A percentile compares a stretch with the other conserved stretches of the same genome.
These are phyloP conservation scores for Ophonus ardosiacus DNA, from an alignment of 2,888 invertebrate species.

Conservation along the genomic window DNA sequence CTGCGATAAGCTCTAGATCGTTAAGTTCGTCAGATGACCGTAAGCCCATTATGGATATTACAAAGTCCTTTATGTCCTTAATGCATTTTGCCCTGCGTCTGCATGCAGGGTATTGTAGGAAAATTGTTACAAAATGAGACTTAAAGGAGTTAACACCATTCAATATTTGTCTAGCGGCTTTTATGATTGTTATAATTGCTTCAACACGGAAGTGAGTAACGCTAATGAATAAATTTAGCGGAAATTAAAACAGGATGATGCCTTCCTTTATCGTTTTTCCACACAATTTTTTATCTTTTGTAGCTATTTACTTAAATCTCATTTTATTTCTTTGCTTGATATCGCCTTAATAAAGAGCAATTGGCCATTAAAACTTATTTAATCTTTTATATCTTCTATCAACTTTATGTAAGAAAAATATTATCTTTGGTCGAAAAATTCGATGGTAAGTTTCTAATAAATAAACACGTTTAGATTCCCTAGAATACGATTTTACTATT, in stretches of 20 bases:
- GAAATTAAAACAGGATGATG: not conserved
- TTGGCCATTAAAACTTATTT: no score
- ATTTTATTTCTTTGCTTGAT: no score
- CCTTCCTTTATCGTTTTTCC: not conserved
- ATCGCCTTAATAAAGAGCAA: no score
- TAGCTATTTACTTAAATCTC: no score
- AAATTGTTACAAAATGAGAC: not conserved
- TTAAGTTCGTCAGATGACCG: slow-evolving; percentile 53
- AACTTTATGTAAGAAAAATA: no score
- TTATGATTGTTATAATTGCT: not conserved
- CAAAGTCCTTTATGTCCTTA: slow-evolving; percentile 48
- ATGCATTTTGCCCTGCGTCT: slow-evolving; percentile 37
- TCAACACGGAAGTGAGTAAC: not conserved
- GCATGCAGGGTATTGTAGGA: not conserved
- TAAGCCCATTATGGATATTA: slow-evolving; percentile 54
- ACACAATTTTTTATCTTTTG: not conserved
- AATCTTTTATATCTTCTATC: no score
- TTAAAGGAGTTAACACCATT: not conserved
- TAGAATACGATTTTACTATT: no score
- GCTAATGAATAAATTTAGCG: not conserved
- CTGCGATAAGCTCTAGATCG: slow-evolving; percentile 29
- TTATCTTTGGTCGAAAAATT: no score
- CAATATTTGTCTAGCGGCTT: not conserved
- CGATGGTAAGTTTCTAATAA: no score
- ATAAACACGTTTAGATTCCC: no score